A percentile compares a stretch with the other conserved stretches of the same genome.
Conservation (phyloP, 2,797 vertebrate genomes). For the Rhadinocentrus ornatus region DNA sequence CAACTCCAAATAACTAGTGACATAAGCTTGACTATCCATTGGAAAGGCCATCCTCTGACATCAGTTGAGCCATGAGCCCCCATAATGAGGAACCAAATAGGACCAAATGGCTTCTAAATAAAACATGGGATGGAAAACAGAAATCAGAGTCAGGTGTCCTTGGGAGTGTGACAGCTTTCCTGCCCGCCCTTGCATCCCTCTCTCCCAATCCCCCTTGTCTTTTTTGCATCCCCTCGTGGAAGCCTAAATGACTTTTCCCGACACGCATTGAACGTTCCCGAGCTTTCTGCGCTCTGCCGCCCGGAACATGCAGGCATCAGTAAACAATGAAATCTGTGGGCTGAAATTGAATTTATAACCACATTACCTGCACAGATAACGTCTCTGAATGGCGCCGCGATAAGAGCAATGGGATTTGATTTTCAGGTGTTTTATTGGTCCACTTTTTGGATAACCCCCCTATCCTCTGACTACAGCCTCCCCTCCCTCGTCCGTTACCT, state of each 20-base stretch:
- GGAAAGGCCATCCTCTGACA: conserved; percentile 48
- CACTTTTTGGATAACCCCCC: conserved; percentile 73
- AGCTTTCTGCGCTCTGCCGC: conserved; percentile 72
- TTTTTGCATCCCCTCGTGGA: conserved; percentile 77
- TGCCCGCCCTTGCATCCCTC: conserved; percentile 7
- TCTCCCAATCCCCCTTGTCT: conserved; percentile 30
- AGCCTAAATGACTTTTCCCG: conserved; percentile 83
- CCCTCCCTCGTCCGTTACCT: conserved; percentile 32
- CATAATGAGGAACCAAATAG: conserved; percentile 77
- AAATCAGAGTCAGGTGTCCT: conserved; percentile 76
- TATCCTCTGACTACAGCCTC: conserved; percentile 30
- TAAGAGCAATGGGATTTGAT: conserved; percentile 98
- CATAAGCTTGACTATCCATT: conserved; percentile 25
- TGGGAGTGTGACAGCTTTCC: conserved; percentile 76
- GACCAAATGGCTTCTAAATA: conserved; percentile 85
- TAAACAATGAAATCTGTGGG: conserved; percentile 93
- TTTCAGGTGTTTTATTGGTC: conserved; percentile 81
- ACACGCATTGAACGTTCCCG: conserved; percentile 80
- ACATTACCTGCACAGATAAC: conserved; percentile 94
- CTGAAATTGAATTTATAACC: conserved; percentile 99
- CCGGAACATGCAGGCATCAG: conserved; percentile 84
- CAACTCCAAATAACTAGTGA: conserved; percentile 39
- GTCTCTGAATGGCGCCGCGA: conserved; percentile 92
- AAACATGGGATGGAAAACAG: conserved; percentile 79
- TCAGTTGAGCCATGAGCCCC: conserved; percentile 63